Base-by-base conservation (phyloP, 2,888 invertebrate species). In the Odontocerum albicorne region DNA sequence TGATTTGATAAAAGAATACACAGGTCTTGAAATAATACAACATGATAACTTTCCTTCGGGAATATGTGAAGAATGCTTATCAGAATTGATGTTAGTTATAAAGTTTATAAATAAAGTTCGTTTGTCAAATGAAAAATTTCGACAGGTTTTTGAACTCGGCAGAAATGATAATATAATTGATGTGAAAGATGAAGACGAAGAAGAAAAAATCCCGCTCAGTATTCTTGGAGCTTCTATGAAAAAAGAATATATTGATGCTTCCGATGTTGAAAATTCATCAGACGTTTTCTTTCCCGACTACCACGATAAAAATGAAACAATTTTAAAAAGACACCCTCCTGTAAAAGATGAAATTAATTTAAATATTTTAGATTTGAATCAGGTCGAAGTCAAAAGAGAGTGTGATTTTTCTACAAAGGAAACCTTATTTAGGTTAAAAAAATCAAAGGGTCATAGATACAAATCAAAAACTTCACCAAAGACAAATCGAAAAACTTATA, bases 1-100 rank as follows among this genome's bases (percentile, higher is more conserved):
- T 21, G 45, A 50, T 39, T 19, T 55, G n/a, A 45, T 55, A 15
- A 36, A 55, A 35, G 44, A 49, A 21, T 55, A 55, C 38, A 39
- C 39, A 2, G 50, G 55, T 19, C 22, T 55, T 50, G 50, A 45
- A 21, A 19, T 55, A 13, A 15, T 50, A 12, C 33, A 45, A 12
- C 21, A 55, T 40, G 55, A 55, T 39, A 43, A 50, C 16, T 43
- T 55, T 32, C 55, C 55, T 10, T 31, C 38, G 20, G 50, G 31
- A 38, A 55, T 55, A 22, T 55, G 55, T 21, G 27, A 45, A 7
- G 27, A 33, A n/a, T 55, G 55, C 31, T 45, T 49, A 13, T 39
- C 55, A 8, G 55, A 55, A 40, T 40, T 55, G 13, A 44, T 33
- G 17, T 39, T 32, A 8, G 44, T 44, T 1, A 38, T 55, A n/a